These are phyloP conservation scores for Malthinus seriepunctatus DNA, from an alignment of 2,888 invertebrate species.

Conservation along the genomic window DNA sequence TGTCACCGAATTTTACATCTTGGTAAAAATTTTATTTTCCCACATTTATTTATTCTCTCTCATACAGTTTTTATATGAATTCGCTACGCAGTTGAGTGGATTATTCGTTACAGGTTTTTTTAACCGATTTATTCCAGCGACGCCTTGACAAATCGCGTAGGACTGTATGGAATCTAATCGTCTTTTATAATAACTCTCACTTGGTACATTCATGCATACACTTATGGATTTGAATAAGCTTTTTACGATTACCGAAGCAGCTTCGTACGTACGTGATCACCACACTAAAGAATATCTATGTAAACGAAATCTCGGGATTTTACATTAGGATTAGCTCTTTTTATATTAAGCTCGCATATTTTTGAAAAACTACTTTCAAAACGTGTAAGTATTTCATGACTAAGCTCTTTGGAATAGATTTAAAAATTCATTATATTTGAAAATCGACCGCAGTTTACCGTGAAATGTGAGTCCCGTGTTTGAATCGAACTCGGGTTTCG, in stretches of 20 bases:
- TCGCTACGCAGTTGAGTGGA: slow-evolving; percentile 11
- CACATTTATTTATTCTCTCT: slow-evolving; percentile 14
- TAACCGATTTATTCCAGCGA: neutral
- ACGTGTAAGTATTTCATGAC: slow-evolving; percentile 18
- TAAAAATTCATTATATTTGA: slow-evolving; percentile 33
- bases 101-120: slow-evolving; percentile 13
- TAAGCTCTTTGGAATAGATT: slow-evolving; percentile 22
- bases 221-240: slow-evolving; percentile 14
- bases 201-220: neutral
- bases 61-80: slow-evolving; percentile 8
- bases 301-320: slow-evolving; percentile 11
- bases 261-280: slow-evolving; percentile 10
- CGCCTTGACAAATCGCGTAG: slow-evolving; percentile 3
- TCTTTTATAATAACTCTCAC: slow-evolving; percentile 6
- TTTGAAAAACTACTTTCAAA: slow-evolving; percentile 1
- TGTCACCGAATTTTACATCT: slow-evolving; percentile 20
- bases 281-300: slow-evolving; percentile 1
- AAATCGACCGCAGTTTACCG: slow-evolving; percentile 34
- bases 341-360: slow-evolving; percentile 5
- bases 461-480: slow-evolving; percentile 32
- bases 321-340: slow-evolving; percentile 10
- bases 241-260: neutral
- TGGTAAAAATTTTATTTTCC: slow-evolving; percentile 13
- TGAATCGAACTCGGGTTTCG: slow-evolving; percentile 30
- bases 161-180: slow-evolving; percentile 9